Percentiles rank a stretch among this genome's conserved stretches.
phyloP scores from a whole-genome alignment of 2,113 vertebrate genomes.

The Rhinolophus ferrumequinum region DNA sequence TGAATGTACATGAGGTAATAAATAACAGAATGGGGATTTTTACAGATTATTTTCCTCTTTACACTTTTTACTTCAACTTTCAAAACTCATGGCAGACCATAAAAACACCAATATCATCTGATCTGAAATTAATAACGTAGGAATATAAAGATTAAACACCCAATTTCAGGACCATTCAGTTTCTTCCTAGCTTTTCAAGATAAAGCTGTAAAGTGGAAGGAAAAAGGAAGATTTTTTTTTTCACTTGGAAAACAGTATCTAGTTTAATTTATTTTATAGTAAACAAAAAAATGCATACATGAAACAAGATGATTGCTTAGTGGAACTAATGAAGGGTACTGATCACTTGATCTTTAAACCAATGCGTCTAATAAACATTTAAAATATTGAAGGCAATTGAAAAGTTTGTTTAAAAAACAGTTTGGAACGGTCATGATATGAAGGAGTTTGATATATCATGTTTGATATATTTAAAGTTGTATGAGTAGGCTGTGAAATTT shows the following conservation, averaged over 20 bases:
- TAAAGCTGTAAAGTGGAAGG: not conserved
- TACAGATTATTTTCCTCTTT: slow-evolving; percentile 24
- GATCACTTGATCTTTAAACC: not conserved
- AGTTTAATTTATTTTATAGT: slow-evolving; percentile 51
- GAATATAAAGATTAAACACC: slow-evolving; percentile 21
- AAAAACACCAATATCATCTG: slow-evolving; percentile 8
- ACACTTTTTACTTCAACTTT: not conserved
- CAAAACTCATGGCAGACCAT: not conserved
- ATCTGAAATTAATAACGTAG: not conserved
- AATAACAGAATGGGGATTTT: not conserved
- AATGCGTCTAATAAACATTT: not conserved
- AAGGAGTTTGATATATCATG: slow-evolving; percentile 41
- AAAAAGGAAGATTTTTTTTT: not conserved
- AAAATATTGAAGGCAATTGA: slow-evolving; percentile 35
- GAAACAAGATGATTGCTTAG: slow-evolving; percentile 16
- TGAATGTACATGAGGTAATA: slow-evolving; percentile 36
- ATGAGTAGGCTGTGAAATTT: slow-evolving; percentile 50
- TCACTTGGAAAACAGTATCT: not conserved
- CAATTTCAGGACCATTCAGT: not conserved
- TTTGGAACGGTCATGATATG: not conserved
- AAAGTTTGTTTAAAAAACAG: slow-evolving; percentile 48
- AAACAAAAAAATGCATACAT: slow-evolving; percentile 32
- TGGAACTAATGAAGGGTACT: not conserved
- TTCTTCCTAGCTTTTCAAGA: slow-evolving; percentile 24
- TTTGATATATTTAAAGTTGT: slow-evolving; percentile 44